These are phyloP conservation scores for Chrysemys picta DNA, from an alignment of 2,113 vertebrate genomes.

Conservation along the genomic window DNA sequence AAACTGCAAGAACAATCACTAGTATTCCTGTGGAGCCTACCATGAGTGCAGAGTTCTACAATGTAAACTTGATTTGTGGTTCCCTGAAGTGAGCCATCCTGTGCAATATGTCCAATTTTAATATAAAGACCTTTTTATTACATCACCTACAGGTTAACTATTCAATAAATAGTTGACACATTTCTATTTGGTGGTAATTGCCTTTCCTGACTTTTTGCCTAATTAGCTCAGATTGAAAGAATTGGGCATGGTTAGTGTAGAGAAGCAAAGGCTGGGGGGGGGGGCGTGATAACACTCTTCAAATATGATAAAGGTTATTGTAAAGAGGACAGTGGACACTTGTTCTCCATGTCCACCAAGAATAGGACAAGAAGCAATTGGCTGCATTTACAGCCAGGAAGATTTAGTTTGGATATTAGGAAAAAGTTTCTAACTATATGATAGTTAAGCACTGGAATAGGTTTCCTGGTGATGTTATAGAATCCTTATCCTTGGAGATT, in stretches of 20 bases:
- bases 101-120: background rate
- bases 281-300: too few relatives aligned
- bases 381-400: background rate
- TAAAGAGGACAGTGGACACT: background rate
- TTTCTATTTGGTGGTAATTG: constrained; percentile 28
- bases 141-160: constrained; percentile 19
- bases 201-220: constrained; percentile 29
- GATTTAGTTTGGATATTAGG: background rate
- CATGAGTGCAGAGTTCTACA: constrained; percentile 21
- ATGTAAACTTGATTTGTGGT: constrained; percentile 42
- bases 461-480: background rate
- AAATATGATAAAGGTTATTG: background rate
- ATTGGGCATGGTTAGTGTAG: background rate
- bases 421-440: background rate
- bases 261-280: background rate
- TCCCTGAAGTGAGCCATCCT: background rate
- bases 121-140: constrained; percentile 34
- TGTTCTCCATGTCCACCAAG: background rate
- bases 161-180: constrained; percentile 12
- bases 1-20: background rate
- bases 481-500: background rate
- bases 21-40: background rate
- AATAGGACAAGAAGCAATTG: background rate
- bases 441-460: background rate
- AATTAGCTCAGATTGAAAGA: background rate